phyloP scores from a whole-genome alignment of 2,888 invertebrate species.

The Yponomeuta evonymella region DNA sequence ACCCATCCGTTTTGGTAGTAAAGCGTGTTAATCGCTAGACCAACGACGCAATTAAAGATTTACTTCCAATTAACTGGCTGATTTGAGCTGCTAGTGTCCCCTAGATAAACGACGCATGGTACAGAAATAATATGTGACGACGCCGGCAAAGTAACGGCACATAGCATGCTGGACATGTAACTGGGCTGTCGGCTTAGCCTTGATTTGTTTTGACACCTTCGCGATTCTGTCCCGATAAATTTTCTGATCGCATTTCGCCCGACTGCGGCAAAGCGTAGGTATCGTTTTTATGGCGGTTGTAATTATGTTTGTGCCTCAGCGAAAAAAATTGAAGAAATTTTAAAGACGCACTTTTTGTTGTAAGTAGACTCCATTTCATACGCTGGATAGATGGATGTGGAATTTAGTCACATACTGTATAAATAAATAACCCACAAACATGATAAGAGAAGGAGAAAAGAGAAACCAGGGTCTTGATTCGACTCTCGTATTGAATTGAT shows the following conservation, averaged over 20 bases:
- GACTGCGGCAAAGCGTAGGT: background rate
- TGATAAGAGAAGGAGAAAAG: no score
- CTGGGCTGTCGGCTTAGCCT: background rate
- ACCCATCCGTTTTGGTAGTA: no score
- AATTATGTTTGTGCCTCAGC: no score
- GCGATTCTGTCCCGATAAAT: conserved; percentile 1
- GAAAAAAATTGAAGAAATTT: no score
- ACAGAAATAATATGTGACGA: background rate
- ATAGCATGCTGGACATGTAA: background rate
- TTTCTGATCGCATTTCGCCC: background rate
- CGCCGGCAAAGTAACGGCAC: conserved; percentile 2
- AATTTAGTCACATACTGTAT: no score
- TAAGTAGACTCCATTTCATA: no score
- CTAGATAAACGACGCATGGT: background rate
- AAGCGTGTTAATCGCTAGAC: no score
- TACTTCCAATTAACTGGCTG: background rate
- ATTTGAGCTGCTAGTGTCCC: background rate
- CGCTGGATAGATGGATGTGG: no score
- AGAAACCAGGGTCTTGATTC: no score
- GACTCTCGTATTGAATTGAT: no score
- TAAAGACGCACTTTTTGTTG: no score
- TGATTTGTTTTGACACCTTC: conserved; percentile 9
- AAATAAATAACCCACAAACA: no score
- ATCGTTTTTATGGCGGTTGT: background rate
- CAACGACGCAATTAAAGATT: background rate